Evolutionary conservation across 2,113 vertebrate genomes (phyloP).

Genomic region (human (Homo sapiens)): GRCh38 chr3:114321501-114322000

Average conservation of each 20-base stretch:
- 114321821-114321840: constrained; percentile 81
- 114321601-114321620: constrained; percentile 55
- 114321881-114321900: constrained; percentile 78
- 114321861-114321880: constrained; percentile 79
- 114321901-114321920: constrained; percentile 76
- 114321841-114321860: constrained; percentile 69
- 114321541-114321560: neutral
- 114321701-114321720: constrained; percentile 84
- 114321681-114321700: constrained; percentile 74
- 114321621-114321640: neutral
- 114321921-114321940: constrained; percentile 75
- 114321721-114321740: constrained; percentile 81
- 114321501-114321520: neutral
- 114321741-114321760: constrained; percentile 83
- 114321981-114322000: constrained; percentile 39
- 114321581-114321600: constrained; percentile 64
- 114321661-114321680: constrained; percentile 31
- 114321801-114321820: constrained; percentile 85
- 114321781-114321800: constrained; percentile 87
- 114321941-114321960: constrained; percentile 87
- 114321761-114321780: constrained; percentile 85
- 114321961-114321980: constrained; percentile 77
- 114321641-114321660: constrained; percentile 70
- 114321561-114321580: neutral
- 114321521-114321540: neutral